These are phyloP conservation scores for Drosophila hydei DNA, from an alignment of 1,140 invertebrate genomes.

Conservation along the genomic window DNA sequence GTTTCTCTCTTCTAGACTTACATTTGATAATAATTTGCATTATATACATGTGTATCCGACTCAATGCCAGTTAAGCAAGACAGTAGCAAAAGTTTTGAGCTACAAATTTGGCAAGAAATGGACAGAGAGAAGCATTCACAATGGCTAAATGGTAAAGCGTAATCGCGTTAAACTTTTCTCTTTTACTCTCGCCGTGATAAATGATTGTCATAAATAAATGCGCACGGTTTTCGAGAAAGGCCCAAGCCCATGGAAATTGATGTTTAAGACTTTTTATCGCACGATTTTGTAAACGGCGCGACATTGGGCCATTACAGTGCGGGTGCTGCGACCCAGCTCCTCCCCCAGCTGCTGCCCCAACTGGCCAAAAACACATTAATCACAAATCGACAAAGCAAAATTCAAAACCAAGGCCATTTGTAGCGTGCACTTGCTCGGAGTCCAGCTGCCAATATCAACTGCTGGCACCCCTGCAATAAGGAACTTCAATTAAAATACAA, in stretches of 20 bases:
- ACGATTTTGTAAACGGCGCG: constrained; percentile 65
- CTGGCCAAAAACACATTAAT: constrained; percentile 52
- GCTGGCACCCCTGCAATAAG: not conserved
- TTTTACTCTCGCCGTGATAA: constrained; percentile 66
- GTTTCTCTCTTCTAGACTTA: too few relatives aligned
- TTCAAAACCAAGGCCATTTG: constrained; percentile 68
- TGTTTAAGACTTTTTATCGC: constrained; percentile 82
- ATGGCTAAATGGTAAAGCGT: constrained; percentile 66
- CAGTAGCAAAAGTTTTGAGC: too few relatives aligned
- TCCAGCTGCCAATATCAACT: not conserved
- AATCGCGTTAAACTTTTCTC: constrained; percentile 80
- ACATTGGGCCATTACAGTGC: constrained; percentile 42
- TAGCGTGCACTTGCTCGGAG: constrained; percentile 16
- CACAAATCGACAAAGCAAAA: constrained; percentile 67
- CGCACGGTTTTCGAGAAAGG: constrained; percentile 51
- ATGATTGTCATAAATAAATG: constrained; percentile 82
- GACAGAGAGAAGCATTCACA: constrained; percentile 5
- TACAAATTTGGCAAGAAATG: too few relatives aligned
- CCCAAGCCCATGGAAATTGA: constrained; percentile 74
- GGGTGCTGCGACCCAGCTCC: not conserved
- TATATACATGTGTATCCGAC: too few relatives aligned
- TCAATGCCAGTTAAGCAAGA: too few relatives aligned
- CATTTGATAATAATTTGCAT: too few relatives aligned
- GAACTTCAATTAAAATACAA: constrained; percentile 44
- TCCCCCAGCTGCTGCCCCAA: too few relatives aligned